Evolutionary conservation across 1,140 invertebrate genomes (phyloP).

Genomic region (Apolygus lucorum): DNA sequence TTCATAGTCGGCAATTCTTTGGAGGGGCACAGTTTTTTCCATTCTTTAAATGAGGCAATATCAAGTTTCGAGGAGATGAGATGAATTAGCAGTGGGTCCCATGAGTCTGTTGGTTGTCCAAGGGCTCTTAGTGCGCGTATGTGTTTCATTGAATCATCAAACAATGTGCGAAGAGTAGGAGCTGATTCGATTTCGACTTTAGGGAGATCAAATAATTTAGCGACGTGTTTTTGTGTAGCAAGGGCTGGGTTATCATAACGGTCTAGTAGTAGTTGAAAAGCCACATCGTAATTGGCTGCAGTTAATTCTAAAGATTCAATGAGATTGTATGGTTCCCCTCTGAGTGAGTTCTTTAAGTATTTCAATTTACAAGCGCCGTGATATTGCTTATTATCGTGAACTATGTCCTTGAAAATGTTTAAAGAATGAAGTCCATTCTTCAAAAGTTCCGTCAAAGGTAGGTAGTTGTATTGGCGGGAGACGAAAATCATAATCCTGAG

Average conservation of each 20-base stretch:
- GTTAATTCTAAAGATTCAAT: neutral
- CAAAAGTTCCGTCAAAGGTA: neutral
- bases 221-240: neutral
- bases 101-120: neutral
- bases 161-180: neutral
- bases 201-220: neutral
- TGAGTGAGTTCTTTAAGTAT: neutral
- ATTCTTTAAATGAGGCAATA: neutral
- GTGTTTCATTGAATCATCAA: neutral
- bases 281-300: neutral
- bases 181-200: neutral
- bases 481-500: no score
- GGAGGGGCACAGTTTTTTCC: no score
- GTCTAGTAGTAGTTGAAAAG: neutral
- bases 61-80: neutral
- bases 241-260: neutral
- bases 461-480: neutral
- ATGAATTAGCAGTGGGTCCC: neutral
- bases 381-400: neutral
- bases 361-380: neutral
- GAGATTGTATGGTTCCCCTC: neutral
- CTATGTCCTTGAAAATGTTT: neutral
- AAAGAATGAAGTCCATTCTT: neutral
- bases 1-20: no score
- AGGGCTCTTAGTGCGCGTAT: neutral